These are phyloP conservation scores for Darevskia nairensis DNA, from an alignment of 2,797 vertebrate species.

Conservation along the genomic window DNA sequence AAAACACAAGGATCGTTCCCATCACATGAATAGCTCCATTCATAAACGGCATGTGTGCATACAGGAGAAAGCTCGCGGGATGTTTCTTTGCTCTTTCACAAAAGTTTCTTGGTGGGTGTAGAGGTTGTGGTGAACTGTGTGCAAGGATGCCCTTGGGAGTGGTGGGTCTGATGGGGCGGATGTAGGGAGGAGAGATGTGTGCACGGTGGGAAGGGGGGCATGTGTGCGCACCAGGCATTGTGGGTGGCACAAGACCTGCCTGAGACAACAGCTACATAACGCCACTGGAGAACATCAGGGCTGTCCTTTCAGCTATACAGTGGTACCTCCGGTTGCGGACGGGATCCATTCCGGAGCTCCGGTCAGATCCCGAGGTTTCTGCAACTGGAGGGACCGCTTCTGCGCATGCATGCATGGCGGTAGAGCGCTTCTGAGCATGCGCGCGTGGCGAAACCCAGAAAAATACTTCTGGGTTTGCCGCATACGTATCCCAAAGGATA, in stretches of 20 bases:
- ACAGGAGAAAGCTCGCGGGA: conserved; percentile 36
- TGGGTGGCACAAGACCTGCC: neutral
- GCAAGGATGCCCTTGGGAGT: neutral
- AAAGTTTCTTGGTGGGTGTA: neutral
- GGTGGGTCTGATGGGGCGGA: neutral
- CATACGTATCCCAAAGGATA: too few relatives aligned
- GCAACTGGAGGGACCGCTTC: too few relatives aligned
- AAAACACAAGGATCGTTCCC: conserved; percentile 55
- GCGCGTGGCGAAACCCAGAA: too few relatives aligned
- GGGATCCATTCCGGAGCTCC: too few relatives aligned
- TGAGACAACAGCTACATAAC: neutral
- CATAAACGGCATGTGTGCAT: conserved; percentile 22
- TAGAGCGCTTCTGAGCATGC: too few relatives aligned
- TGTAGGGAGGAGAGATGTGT: neutral
- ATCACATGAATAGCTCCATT: conserved; percentile 52
- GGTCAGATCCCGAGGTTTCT: too few relatives aligned
- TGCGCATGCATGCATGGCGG: too few relatives aligned
- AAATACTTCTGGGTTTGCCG: too few relatives aligned
- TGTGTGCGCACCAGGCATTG: neutral
- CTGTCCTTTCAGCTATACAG: neutral
- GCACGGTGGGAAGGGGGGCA: neutral
- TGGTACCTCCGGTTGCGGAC: too few relatives aligned
- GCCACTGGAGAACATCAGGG: neutral
- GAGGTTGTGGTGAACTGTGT: neutral
- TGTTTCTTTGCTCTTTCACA: neutral